These are phyloP conservation scores for Metellina segmentata DNA, from an alignment of 2,888 invertebrate species.

Conservation along the genomic window DNA sequence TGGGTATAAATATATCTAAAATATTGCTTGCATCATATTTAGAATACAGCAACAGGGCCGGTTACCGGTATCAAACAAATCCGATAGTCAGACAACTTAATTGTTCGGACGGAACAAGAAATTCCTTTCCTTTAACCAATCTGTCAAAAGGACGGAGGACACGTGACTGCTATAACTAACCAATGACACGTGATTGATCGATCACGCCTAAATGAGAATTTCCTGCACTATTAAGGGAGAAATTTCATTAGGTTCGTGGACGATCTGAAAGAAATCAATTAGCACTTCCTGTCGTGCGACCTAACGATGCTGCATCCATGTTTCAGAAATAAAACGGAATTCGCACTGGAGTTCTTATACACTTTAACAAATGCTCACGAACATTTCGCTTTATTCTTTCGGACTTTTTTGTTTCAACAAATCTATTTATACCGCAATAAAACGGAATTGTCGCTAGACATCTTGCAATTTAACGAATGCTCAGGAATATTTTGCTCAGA, in stretches of 20 bases:
- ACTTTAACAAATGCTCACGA: no score
- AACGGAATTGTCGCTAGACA: no score
- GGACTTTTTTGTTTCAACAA: no score
- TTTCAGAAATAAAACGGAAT: not conserved
- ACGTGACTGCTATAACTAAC: not conserved
- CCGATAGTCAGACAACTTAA: not conserved
- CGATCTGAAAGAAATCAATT: not conserved
- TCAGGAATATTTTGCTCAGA: no score
- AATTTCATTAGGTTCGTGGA: no score
- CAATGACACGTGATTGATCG: conserved; percentile 19
- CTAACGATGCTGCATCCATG: not conserved
- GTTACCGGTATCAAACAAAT: not conserved
- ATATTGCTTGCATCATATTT: no score
- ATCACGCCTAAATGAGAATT: not conserved
- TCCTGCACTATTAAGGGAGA: not conserved
- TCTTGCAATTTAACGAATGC: no score
- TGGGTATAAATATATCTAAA: no score
- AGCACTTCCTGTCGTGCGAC: not conserved
- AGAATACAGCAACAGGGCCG: no score
- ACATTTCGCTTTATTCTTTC: no score
- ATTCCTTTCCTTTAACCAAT: not conserved
- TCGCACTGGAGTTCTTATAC: no score
- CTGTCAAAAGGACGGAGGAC: not conserved
- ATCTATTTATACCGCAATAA: no score
- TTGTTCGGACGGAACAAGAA: not conserved